Conservation (phyloP, 2,113 vertebrate genomes). For the Dicerorhinus sumatrensis region DNA sequence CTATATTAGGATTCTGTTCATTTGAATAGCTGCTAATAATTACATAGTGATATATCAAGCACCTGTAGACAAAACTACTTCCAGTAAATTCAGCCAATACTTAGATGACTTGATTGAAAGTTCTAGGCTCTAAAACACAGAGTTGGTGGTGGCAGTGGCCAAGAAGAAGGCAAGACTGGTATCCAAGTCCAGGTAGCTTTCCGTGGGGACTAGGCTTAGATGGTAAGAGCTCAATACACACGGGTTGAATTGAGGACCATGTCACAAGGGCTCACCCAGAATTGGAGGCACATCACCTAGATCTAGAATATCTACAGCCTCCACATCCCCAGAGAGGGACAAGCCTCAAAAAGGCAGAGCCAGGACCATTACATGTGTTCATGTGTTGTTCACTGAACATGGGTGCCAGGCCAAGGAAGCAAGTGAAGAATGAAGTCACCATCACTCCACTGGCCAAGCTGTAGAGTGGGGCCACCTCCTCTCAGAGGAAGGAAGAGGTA, state of each 20-base stretch:
- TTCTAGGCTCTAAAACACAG: neutral
- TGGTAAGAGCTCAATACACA: neutral
- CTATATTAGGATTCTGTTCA: neutral
- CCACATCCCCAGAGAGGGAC: neutral
- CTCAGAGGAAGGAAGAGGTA: neutral
- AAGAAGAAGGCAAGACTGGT: neutral
- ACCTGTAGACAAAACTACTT: neutral
- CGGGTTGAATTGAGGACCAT: neutral
- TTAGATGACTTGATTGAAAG: neutral
- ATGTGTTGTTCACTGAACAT: neutral
- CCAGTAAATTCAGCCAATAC: neutral
- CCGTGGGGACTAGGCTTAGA: neutral
- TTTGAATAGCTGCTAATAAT: neutral
- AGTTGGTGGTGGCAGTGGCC: neutral
- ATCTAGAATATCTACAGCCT: neutral
- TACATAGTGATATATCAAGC: neutral
- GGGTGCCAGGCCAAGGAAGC: neutral
- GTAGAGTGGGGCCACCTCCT: neutral
- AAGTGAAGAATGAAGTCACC: neutral
- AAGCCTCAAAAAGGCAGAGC: neutral
- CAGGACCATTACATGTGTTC: neutral
- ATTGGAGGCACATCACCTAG: rapidly evolving
- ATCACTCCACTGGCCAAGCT: neutral
- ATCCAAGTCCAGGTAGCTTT: neutral
- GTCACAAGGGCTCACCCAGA: neutral